phyloP scores from a whole-genome alignment of 2,888 invertebrate genomes.

The Brachycybe producta region DNA sequence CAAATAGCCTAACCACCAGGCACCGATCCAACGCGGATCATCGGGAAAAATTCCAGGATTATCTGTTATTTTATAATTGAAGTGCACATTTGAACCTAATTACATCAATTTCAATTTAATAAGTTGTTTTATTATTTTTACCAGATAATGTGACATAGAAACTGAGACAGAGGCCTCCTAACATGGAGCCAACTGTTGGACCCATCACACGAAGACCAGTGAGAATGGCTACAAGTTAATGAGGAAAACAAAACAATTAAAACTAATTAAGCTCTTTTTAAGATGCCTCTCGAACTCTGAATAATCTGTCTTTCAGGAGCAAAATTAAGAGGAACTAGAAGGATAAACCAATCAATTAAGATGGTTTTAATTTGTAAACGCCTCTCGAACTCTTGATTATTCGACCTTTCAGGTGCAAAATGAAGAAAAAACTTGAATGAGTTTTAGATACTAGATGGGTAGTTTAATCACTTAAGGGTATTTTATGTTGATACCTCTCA shows the following conservation, averaged over 20 bases:
- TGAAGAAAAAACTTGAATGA: no score
- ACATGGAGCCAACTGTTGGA: constrained; percentile 20
- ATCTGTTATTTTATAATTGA: not conserved
- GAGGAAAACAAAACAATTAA: not conserved
- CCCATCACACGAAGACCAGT: constrained; percentile 20
- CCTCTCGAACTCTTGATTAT: no score
- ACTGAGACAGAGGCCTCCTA: constrained; percentile 18
- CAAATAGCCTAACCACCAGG: constrained; percentile 57
- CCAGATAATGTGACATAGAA: constrained; percentile 15
- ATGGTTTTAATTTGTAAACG: no score
- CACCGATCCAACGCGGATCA: constrained; percentile 60
- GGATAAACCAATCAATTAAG: no score
- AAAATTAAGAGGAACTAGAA: no score
- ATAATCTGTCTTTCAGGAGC: no score
- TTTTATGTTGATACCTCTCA: no score
- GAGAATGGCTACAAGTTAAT: constrained; percentile 15
- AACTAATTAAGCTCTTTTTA: no score
- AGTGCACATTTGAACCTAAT: not conserved
- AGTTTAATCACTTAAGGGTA: no score
- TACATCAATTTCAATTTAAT: not conserved
- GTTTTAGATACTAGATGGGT: no score
- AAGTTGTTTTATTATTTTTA: constrained; percentile 3
- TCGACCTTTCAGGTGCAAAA: no score
- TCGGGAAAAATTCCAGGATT: constrained; percentile 18
- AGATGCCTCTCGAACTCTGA: no score